A percentile compares a stretch with the other conserved stretches of the same genome.
Conservation (phyloP, 2,113 vertebrate genomes). For the Pseudorectes ferrugineus region DNA sequence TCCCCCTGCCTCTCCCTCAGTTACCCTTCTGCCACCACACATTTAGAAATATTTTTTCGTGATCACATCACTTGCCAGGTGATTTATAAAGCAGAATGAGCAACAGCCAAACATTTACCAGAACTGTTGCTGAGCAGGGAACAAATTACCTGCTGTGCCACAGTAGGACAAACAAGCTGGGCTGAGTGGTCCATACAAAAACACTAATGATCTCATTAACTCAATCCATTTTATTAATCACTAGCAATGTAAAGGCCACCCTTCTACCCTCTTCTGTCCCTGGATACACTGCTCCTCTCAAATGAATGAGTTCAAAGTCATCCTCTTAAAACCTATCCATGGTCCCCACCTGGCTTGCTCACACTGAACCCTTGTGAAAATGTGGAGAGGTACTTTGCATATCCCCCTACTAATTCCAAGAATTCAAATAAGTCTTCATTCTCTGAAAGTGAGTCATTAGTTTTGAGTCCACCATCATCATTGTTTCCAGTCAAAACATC, state of each 20-base stretch:
- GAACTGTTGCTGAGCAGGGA: neutral
- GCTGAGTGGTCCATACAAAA: neutral
- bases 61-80: neutral
- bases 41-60: neutral
- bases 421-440: neutral
- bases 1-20: neutral
- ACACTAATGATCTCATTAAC: neutral
- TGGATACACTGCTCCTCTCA: neutral
- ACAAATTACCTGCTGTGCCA: neutral
- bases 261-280: neutral
- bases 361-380: neutral
- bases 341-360: neutral
- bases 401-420: neutral
- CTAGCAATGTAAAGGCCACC: neutral
- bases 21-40: neutral
- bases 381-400: neutral
- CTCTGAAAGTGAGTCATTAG: neutral
- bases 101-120: neutral
- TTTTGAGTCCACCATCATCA: neutral
- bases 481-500: slow-evolving; percentile 49
- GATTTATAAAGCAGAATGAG: neutral
- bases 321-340: neutral
- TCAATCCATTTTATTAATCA: neutral
- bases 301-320: neutral
- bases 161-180: neutral